These are phyloP conservation scores for Urocolius indicus DNA, from an alignment of 2,113 vertebrate genomes.

Conservation along the genomic window DNA sequence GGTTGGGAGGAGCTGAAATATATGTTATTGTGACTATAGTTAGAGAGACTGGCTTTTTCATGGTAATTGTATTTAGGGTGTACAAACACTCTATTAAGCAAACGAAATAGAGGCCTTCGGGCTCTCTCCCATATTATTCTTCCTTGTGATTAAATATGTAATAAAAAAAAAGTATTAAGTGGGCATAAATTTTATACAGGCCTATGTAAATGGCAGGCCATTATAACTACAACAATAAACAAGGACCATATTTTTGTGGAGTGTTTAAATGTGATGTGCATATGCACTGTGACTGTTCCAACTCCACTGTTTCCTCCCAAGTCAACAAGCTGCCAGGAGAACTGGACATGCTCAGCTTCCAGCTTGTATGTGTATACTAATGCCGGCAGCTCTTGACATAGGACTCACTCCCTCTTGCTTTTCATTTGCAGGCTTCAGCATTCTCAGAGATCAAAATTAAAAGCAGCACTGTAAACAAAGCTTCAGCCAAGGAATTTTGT, in stretches of 20 bases:
- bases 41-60: not conserved
- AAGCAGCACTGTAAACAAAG: not conserved
- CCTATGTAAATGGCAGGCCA: conserved; percentile 48
- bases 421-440: not conserved
- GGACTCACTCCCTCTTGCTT: not conserved
- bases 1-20: not conserved
- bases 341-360: not conserved
- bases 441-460: not conserved
- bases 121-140: conserved; percentile 50
- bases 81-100: conserved; percentile 65
- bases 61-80: not conserved
- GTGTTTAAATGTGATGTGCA: not conserved
- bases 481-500: not conserved
- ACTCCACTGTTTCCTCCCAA: no score
- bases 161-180: conserved; percentile 72
- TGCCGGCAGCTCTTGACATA: not conserved
- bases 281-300: not conserved
- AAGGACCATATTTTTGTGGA: not conserved
- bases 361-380: accelerated
- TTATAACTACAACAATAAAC: conserved; percentile 51
- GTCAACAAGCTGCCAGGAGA: not conserved
- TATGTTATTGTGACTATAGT: not conserved
- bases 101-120: conserved; percentile 72
- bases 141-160: conserved; percentile 69
- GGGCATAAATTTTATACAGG: conserved; percentile 66